A percentile compares a stretch with the other conserved stretches of the same genome.
These are phyloP conservation scores for Plutella xylostella DNA, from an alignment of 2,888 invertebrate species.

Conservation along the genomic window DNA sequence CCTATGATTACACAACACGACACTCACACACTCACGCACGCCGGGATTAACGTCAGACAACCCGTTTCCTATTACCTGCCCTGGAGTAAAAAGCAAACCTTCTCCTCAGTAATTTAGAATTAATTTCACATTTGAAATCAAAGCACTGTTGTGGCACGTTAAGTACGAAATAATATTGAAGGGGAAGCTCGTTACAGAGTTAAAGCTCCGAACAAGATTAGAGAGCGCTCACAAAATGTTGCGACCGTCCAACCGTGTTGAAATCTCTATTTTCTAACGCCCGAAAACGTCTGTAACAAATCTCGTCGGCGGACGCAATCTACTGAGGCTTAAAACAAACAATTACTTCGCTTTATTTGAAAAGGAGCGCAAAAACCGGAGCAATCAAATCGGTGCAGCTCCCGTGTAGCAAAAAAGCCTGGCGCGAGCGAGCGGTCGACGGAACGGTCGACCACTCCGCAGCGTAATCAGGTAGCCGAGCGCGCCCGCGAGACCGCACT, in stretches of 20 bases:
- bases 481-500: slow-evolving; percentile 27
- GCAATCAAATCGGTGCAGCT: slow-evolving; percentile 65
- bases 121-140: slow-evolving; percentile 55
- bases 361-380: slow-evolving; percentile 58
- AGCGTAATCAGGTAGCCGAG: slow-evolving; percentile 48
- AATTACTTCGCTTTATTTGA: slow-evolving; percentile 67
- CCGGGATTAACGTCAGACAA: slow-evolving; percentile 60
- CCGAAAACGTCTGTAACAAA: slow-evolving; percentile 57
- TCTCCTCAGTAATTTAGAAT: slow-evolving; percentile 54
- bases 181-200: slow-evolving; percentile 17
- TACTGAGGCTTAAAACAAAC: slow-evolving; percentile 64
- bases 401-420: slow-evolving; percentile 57
- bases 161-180: slow-evolving; percentile 16
- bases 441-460: slow-evolving; percentile 29
- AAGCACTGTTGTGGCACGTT: slow-evolving; percentile 19
- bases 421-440: slow-evolving; percentile 36
- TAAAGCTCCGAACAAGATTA: slow-evolving; percentile 16
- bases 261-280: slow-evolving; percentile 56
- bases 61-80: slow-evolving; percentile 67
- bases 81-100: slow-evolving; percentile 52
- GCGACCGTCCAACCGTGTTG: slow-evolving; percentile 44
- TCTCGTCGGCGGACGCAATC: slow-evolving; percentile 58
- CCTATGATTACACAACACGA: slow-evolving; percentile 42
- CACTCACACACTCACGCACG: slow-evolving; percentile 35
- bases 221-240: slow-evolving; percentile 24